These are phyloP conservation scores for Plectrocnemia conspersa DNA, from an alignment of 1,140 invertebrate species.

Conservation along the genomic window DNA sequence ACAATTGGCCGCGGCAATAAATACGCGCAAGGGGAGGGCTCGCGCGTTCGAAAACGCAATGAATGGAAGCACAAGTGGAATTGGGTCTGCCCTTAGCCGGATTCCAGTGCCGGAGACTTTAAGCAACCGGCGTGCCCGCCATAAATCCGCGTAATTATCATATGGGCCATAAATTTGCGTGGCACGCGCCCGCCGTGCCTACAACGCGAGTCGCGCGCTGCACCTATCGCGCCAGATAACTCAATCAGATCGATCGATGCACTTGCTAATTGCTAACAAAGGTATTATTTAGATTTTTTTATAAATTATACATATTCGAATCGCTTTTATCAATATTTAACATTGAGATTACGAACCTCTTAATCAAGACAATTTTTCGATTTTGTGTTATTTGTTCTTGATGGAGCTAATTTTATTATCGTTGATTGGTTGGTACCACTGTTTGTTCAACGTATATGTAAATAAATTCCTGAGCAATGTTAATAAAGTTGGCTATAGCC, in stretches of 20 bases:
- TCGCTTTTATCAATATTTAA: no score
- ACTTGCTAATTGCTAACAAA: conserved; percentile 1
- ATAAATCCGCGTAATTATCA: conserved; percentile 52
- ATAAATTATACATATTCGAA: no score
- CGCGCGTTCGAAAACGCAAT: conserved; percentile 41
- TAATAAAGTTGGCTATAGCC: no score
- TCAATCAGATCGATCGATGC: background rate
- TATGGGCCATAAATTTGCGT: conserved; percentile 47
- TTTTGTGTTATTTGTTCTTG: no score
- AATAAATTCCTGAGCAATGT: no score
- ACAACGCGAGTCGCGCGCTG: conserved; percentile 21
- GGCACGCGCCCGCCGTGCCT: conserved; percentile 41
- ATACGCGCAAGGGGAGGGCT: conserved; percentile 39
- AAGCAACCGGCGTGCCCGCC: conserved; percentile 43
- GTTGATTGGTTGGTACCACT: no score
- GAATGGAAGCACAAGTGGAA: conserved; percentile 38
- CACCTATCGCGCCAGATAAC: conserved; percentile 1
- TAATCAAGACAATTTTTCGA: no score
- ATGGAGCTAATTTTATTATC: no score
- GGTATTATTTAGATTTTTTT: no score
- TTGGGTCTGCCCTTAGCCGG: conserved; percentile 16
- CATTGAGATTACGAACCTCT: no score
- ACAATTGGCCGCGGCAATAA: conserved; percentile 39
- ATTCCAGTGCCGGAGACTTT: conserved; percentile 36
- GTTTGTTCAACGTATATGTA: no score